Base-by-base conservation (phyloP, 2,113 vertebrate species). In the Mesitornis unicolor region DNA sequence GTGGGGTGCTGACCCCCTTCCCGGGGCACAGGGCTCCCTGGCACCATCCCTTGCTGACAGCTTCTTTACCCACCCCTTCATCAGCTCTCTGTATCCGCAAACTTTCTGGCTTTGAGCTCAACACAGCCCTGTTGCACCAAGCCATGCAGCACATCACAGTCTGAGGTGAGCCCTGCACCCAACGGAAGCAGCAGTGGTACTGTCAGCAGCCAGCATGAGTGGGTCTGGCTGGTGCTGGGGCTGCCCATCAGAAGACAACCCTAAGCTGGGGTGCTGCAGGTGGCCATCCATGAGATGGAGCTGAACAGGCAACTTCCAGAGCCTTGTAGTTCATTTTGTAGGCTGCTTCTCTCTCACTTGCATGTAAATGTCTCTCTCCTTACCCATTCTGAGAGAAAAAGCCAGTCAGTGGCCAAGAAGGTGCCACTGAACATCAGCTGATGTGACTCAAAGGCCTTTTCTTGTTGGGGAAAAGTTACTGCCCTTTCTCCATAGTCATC, bases 131-230 rank as follows among this genome's bases (percentile, higher is more conserved):
- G 17, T 26, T 36, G 24, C 57, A 36, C 43, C 0, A 0, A 54
- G 36, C 29, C 33, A n/a, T 13, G 8, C 33, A 17, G 22, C n/a
- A 48, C 18, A 21, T 35, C 35, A 13, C 0, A 0, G 36, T 35
- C 25, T 10, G 40, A 29, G 21, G 59, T 1, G 22, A 92, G 40
- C n/a, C 28, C 33, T 16, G 50, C 47, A 35, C 28, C 11, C 16
- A 6, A 59, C 18, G 42, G 36, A 75, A 70, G 35, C 48, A 70
- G 48, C 29, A 20, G 43, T 7, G n/a, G 48, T 50, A 33, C 40
- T 36, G 31, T 24, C 6, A 2, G 57, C 13, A 78, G 53, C 36
- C 16, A 6, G 36, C 2, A 2, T 1, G 5, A 56, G 35, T 1
- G 1, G 36, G 20, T 56, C 48, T 86, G 63, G 21, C 36, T 69